phyloP scores from a whole-genome alignment of 2,888 invertebrate species.

The Gastracanthus pulcherrimus region DNA sequence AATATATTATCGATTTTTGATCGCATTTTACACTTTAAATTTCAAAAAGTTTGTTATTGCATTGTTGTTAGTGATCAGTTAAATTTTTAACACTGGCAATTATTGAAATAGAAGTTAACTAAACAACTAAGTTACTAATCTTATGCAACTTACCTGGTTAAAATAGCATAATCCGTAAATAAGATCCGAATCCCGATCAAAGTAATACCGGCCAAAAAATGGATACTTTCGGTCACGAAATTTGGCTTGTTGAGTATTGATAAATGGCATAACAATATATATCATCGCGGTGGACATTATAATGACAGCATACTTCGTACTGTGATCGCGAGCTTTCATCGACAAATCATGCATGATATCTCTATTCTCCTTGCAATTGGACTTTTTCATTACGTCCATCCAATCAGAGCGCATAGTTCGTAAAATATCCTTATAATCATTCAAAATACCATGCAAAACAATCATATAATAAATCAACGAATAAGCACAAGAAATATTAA shows the following conservation, averaged over 20 bases:
- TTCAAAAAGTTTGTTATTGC: too few species aligned
- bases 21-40: too few species aligned
- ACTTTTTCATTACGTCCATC: conserved; percentile 13
- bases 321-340: not conserved
- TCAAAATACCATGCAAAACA: not conserved
- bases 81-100: too few species aligned
- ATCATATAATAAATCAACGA: too few species aligned
- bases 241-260: not conserved
- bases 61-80: too few species aligned
- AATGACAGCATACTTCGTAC: conserved; percentile 17
- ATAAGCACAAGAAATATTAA: too few species aligned
- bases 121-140: too few species aligned
- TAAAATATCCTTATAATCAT: not conserved
- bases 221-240: conserved; percentile 35
- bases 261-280: conserved; percentile 32
- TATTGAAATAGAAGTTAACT: too few species aligned
- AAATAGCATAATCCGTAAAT: conserved; percentile 36
- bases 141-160: conserved; percentile 40
- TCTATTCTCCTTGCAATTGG: not conserved
- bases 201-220: conserved; percentile 48
- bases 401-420: conserved; percentile 27
- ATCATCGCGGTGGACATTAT: conserved; percentile 18
- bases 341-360: not conserved
- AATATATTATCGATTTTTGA: too few species aligned
- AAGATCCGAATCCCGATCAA: conserved; percentile 39